Percentiles rank a stretch among this genome's conserved stretches.
phyloP scores from a whole-genome alignment of 2,797 vertebrate species.

The Acrocephalus scirpaceus region DNA sequence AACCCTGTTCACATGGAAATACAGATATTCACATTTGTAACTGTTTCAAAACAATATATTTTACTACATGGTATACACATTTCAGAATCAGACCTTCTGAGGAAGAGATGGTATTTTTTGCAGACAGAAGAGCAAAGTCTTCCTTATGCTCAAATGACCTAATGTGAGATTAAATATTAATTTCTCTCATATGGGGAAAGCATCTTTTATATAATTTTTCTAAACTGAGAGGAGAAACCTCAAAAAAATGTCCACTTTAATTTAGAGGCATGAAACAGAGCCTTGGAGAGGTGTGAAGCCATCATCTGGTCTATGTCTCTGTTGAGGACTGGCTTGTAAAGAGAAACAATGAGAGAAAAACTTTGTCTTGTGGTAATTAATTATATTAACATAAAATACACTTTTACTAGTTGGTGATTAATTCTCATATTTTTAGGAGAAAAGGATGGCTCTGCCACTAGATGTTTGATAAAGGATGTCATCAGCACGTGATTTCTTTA shows the following conservation, averaged over 20 bases:
- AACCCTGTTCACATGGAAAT: background rate
- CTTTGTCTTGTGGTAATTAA: background rate
- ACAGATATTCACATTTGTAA: background rate
- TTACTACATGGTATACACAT: background rate
- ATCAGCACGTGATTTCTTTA: background rate
- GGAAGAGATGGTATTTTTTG: background rate
- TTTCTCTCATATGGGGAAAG: background rate
- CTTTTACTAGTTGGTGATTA: background rate
- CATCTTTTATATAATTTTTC: background rate
- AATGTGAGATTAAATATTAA: background rate
- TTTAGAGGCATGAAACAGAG: background rate
- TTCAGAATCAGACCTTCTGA: background rate
- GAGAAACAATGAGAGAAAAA: background rate
- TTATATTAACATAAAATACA: background rate
- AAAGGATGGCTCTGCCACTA: background rate
- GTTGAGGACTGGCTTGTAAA: background rate
- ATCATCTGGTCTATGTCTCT: background rate
- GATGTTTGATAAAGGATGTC: background rate
- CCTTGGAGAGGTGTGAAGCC: background rate
- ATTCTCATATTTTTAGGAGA: background rate
- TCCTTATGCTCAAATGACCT: background rate
- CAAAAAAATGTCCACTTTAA: background rate
- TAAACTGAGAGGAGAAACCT: background rate
- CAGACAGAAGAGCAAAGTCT: background rate
- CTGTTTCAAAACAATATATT: background rate